These are phyloP conservation scores for Podilymbus podiceps DNA, from an alignment of 2,113 vertebrate genomes.

Conservation along the genomic window DNA sequence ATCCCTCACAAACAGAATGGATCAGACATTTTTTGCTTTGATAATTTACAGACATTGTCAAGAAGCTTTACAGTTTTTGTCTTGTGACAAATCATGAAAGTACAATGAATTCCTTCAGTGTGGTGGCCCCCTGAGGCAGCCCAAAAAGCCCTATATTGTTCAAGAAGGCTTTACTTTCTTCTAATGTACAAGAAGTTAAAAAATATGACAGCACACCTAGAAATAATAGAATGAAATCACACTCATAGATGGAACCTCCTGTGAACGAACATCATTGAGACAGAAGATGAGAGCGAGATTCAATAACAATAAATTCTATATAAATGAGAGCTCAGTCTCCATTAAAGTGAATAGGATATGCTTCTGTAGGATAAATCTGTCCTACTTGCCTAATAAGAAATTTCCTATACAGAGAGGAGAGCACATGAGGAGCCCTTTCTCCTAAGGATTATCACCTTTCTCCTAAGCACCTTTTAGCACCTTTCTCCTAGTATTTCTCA, in stretches of 20 bases:
- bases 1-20: neutral
- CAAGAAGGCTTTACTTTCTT: neutral
- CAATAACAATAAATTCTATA: neutral
- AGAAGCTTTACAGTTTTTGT: neutral
- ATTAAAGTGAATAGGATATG: neutral
- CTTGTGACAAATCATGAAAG: neutral
- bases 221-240: neutral
- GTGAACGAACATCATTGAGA: neutral
- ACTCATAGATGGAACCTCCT: neutral
- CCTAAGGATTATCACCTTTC: neutral
- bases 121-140: neutral
- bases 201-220: neutral
- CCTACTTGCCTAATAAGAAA: neutral
- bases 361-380: neutral
- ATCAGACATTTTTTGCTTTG: neutral
- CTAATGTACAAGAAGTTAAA: neutral
- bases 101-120: neutral
- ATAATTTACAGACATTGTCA: neutral
- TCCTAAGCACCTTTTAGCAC: neutral
- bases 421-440: neutral
- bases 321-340: neutral
- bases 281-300: neutral
- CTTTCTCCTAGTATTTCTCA: neutral
- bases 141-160: neutral
- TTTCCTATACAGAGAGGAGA: neutral